These are phyloP conservation scores for Achlya flavicornis DNA, from an alignment of 2,888 invertebrate genomes.

Conservation along the genomic window DNA sequence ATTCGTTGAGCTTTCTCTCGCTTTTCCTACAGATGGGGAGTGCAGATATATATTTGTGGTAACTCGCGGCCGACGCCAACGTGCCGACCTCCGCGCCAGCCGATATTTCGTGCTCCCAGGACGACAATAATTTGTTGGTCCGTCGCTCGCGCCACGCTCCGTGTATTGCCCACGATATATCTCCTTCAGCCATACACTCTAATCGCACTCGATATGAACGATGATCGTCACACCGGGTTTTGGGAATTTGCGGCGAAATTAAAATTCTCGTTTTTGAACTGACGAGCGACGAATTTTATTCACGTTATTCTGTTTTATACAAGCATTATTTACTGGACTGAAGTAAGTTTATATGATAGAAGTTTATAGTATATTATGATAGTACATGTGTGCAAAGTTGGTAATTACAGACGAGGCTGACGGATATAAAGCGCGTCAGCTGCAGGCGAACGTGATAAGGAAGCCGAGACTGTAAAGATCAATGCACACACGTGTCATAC, in stretches of 20 bases:
- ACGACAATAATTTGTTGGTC: slow-evolving; percentile 80
- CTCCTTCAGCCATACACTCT: slow-evolving; percentile 63
- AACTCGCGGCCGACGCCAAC: slow-evolving; percentile 58
- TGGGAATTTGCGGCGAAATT: slow-evolving; percentile 34
- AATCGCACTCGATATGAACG: slow-evolving; percentile 62
- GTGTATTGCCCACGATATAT: slow-evolving; percentile 69
- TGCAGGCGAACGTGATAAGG: too few relatives aligned
- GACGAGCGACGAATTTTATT: background rate
- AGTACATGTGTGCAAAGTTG: too few relatives aligned
- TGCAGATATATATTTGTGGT: slow-evolving; percentile 63
- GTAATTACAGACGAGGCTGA: too few relatives aligned
- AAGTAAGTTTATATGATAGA: background rate
- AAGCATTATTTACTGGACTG: background rate
- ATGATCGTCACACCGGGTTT: slow-evolving; percentile 47
- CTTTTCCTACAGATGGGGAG: slow-evolving; percentile 46
- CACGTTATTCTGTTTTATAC: background rate
- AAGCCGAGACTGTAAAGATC: too few relatives aligned
- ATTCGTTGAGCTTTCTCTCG: slow-evolving; percentile 34
- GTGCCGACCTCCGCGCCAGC: slow-evolving; percentile 48
- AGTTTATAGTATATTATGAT: too few relatives aligned
- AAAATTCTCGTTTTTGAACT: slow-evolving; percentile 25
- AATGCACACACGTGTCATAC: too few relatives aligned
- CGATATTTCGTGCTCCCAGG: slow-evolving; percentile 76
- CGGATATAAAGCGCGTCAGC: too few relatives aligned
- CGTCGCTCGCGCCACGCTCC: slow-evolving; percentile 67